Evolutionary conservation across 2,888 invertebrate genomes (phyloP).

Genomic region (Archips xylosteana): DNA sequence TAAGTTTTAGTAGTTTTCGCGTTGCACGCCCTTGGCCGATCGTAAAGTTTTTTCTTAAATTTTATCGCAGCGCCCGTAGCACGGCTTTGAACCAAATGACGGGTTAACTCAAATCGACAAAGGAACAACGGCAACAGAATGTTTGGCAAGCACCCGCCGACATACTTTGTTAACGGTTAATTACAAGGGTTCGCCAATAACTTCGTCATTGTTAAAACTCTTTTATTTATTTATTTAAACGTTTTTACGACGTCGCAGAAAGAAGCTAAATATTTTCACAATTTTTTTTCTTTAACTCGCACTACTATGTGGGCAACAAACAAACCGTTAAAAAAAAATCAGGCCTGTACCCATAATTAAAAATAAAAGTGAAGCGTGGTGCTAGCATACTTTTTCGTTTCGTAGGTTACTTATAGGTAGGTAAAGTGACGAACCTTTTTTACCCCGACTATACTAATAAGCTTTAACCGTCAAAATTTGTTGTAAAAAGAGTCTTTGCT

Average conservation of each 20-base stretch:
- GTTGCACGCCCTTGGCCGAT: constrained; percentile 70
- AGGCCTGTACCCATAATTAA: too few species aligned
- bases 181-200: constrained; percentile 79
- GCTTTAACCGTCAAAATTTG: too few species aligned
- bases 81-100: constrained; percentile 57
- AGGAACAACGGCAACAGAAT: constrained; percentile 64
- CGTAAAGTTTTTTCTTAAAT: constrained; percentile 65
- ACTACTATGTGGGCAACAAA: constrained; percentile 6
- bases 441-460: too few species aligned
- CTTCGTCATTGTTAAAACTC: constrained; percentile 66
- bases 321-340: constrained; percentile 7
- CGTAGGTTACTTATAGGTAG: neutral
- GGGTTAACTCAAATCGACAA: constrained; percentile 64
- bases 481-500: too few species aligned
- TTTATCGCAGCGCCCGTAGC: constrained; percentile 52
- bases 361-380: constrained; percentile 1
- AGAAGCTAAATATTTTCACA: constrained; percentile 47
- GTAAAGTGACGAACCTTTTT: too few species aligned
- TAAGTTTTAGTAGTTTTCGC: constrained; percentile 65
- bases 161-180: constrained; percentile 71
- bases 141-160: constrained; percentile 69
- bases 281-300: constrained; percentile 39
- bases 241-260: constrained; percentile 65
- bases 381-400: neutral
- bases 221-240: constrained; percentile 60